phyloP scores from a whole-genome alignment of 2,113 vertebrate genomes.

The Hippopotamus amphibius region DNA sequence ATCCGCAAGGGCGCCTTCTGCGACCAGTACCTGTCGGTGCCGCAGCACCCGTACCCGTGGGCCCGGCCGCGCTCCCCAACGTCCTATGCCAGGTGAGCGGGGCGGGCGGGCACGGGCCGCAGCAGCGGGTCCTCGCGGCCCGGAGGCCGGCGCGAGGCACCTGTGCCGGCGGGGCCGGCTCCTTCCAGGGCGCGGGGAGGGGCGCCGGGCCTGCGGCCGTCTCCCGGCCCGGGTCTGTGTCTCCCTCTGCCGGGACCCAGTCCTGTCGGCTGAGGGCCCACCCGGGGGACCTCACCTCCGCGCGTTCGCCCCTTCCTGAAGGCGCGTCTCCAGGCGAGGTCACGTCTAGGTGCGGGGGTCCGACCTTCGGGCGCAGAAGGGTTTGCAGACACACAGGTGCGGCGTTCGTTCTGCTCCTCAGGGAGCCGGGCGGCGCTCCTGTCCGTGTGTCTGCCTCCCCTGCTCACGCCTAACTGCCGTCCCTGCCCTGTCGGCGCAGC shows the following conservation, averaged over 20 bases:
- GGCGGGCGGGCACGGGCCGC: fast-evolving
- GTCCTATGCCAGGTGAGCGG: conserved; percentile 93
- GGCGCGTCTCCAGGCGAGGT: fast-evolving
- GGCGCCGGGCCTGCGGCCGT: too few relatives aligned
- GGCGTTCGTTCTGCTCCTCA: not conserved
- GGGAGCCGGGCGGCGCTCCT: not conserved
- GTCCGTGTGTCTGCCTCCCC: not conserved
- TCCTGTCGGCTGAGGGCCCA: fast-evolving
- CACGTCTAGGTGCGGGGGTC: fast-evolving
- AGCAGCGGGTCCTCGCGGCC: fast-evolving
- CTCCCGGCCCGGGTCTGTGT: too few relatives aligned
- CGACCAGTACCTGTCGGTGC: conserved; percentile 95
- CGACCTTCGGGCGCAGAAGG: fast-evolving
- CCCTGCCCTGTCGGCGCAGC: not conserved
- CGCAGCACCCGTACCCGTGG: conserved; percentile 95
- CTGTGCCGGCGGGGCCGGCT: fast-evolving
- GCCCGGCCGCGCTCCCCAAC: conserved; percentile 90
- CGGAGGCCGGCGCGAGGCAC: fast-evolving
- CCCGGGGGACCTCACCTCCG: fast-evolving
- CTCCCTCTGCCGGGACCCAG: not conserved
- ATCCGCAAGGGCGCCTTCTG: conserved; percentile 96
- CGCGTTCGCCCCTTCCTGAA: fast-evolving
- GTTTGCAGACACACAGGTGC: fast-evolving
- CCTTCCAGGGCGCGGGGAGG: not conserved
- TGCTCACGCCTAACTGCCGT: not conserved